Conservation (phyloP, 2,113 vertebrate species). For the Petroica traversi region DNA sequence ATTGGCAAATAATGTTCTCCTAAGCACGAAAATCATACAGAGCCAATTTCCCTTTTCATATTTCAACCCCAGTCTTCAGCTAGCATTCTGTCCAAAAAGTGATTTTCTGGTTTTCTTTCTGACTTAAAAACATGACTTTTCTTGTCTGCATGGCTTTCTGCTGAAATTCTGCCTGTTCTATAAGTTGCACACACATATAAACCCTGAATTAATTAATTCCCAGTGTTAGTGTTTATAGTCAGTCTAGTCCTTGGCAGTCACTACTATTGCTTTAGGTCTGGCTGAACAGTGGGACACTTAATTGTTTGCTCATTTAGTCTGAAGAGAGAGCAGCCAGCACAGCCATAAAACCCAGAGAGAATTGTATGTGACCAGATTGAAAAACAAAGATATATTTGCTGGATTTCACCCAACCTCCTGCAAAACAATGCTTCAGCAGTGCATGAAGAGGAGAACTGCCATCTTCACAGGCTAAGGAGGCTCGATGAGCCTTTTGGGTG, state of each 20-base stretch:
- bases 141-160: neutral
- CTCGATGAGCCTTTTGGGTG: accelerated
- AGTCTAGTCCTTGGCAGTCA: constrained; percentile 11
- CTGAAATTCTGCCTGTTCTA: neutral
- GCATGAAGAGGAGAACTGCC: neutral
- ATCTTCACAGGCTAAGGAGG: neutral
- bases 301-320: constrained; percentile 47
- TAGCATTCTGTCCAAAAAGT: neutral
- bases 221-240: constrained; percentile 4
- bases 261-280: constrained; percentile 25
- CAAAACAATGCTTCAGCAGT: neutral
- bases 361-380: constrained; percentile 8
- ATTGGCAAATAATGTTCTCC: neutral
- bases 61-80: neutral
- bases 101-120: neutral
- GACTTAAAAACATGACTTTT: neutral
- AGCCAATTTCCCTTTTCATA: neutral
- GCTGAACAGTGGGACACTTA: constrained; percentile 28
- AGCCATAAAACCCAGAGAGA: constrained; percentile 24
- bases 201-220: constrained; percentile 14
- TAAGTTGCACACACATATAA: neutral
- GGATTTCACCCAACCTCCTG: neutral
- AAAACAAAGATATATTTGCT: neutral
- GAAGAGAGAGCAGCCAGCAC: constrained; percentile 11
- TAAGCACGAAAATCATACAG: neutral